Evolutionary conservation across 2,113 vertebrate species (phyloP), one percentile per base, ranked within the genome.

Genomic region (Centropristis striata): DNA sequence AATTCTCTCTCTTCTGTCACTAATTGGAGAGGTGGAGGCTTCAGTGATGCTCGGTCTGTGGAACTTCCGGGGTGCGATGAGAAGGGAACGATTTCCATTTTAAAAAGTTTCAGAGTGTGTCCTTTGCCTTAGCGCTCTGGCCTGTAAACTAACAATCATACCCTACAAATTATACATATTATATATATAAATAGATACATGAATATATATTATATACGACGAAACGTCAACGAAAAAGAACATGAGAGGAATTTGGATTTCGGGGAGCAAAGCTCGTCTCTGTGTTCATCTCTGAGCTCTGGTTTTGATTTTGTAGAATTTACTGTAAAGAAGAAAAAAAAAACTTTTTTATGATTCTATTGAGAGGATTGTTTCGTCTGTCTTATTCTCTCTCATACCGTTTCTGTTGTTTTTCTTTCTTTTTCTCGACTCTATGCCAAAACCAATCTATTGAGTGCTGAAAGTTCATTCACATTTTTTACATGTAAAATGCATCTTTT

Each of bases 251-350:
- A 76, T 86, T 78, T 76, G 87, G 82, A 80, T 85, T 86, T 88
- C 32, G 74, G 80, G 85, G 87, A 80, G 88, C 79, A 71, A 77
- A 86, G 85, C 83, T 92, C 57, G 42, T 84, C 70, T 90, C 74
- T 84, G 74, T 80, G 84, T 90, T 90, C 64, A 87, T 88, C 88
- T 88, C 75, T 73, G 82, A 83, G 73, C 85, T 88, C 86, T 81
- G 88, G 70, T 87, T 92, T 92, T 88, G 81, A 82, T 92, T 94
- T 93, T 93, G 86, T 93, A 93, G 88, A 92, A 90, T 91, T 92
- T 90, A 90, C 90, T 93, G 91, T 93, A 94, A 91, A 92, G 85
- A 91, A 75, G 71, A 87, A 81, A 71, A 86, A 75, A 73, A 83
- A 71, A 80, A 51, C 25, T 88, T 91, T 93, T 90, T 89, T 92